Base-by-base conservation (phyloP, 23 tunicate genomes). In the Botrylloides violaceus region DNA sequence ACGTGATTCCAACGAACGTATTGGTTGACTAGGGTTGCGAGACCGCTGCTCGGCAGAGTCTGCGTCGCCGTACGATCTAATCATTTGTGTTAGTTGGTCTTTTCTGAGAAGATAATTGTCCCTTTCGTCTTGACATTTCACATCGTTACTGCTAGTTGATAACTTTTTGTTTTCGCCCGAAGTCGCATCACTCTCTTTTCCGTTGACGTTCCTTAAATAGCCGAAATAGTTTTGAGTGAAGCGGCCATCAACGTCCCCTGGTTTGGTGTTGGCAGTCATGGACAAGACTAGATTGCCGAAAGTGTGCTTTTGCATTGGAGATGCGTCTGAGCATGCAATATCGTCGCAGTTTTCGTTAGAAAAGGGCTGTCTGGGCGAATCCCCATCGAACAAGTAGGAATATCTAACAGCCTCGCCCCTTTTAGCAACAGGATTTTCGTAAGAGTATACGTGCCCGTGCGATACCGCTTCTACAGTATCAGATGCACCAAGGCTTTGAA, bases 1-100 rank as follows among this genome's bases (percentile, higher is more conserved):
- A 68, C 74, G 74, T 68, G 74, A 68, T 30, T 37, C 1, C 37
- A 30, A 68, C 74, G 53, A 43, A 15, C 15, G 53, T 9, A 15
- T 43, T 43, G 53, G 9, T 43, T 43, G 53, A 15, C 15, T 15
- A 15, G 53, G 53, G 53, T 43, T 43, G 53, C 53, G 53, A 43
- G 53, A 43, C 15, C 9, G 53, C 53, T 43, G 53, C 53, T 43
- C 53, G 53, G 12, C 53, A n/a, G n/a, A n/a, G n/a, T n/a, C n/a
- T n/a, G n/a, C n/a, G n/a, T n/a, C n/a, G 53, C 9, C 12, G 53
- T 43, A 43, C 15, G 53, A 15, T 15, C 53, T 9, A 9, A 7
- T 15, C 12, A 43, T 7, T 15, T 7, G 53, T 43, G 53, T 43
- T 43, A 7, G 53, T 15, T 9, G 9, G 9, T 43, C 53, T 9